Conservation (phyloP, 2,797 vertebrate genomes). For the Sebastolobus alascanus region DNA sequence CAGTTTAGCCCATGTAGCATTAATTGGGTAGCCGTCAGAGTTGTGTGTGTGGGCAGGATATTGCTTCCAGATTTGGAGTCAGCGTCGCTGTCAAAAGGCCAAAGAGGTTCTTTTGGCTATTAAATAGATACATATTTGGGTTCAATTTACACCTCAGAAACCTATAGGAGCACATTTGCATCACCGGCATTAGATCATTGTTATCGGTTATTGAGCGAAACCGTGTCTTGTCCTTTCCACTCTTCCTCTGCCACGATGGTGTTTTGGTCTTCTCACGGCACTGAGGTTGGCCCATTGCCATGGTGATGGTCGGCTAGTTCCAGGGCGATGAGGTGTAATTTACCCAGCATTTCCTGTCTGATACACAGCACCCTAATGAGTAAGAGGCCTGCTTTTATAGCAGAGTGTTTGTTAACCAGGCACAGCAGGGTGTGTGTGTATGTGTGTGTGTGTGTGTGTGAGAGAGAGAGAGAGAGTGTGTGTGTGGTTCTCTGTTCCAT, state of each 20-base stretch:
- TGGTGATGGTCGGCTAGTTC: conserved; percentile 75
- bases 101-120: conserved; percentile 40
- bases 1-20: conserved; percentile 62
- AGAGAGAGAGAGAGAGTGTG: not conserved
- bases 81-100: conserved; percentile 55
- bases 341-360: conserved; percentile 85
- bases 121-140: conserved; percentile 53
- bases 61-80: conserved; percentile 75
- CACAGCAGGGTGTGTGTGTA: conserved; percentile 54
- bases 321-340: conserved; percentile 82
- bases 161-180: conserved; percentile 10
- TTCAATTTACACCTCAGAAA: conserved; percentile 44
- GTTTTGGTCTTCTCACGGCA: conserved; percentile 71
- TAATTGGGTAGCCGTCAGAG: conserved; percentile 66
- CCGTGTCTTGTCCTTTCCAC: conserved; percentile 13
- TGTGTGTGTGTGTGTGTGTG: conserved; percentile 22
- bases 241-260: conserved; percentile 24
- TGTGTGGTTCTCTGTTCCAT: conserved; percentile 18
- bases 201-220: conserved; percentile 2
- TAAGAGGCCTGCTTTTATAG: conserved; percentile 78
- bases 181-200: conserved; percentile 1
- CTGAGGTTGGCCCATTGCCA: conserved; percentile 77
- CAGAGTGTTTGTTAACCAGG: conserved; percentile 73
- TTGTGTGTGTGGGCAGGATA: conserved; percentile 72
- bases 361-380: conserved; percentile 80